Conservation (phyloP, 2,888 invertebrate genomes). For the Stenodera caucasica region DNA sequence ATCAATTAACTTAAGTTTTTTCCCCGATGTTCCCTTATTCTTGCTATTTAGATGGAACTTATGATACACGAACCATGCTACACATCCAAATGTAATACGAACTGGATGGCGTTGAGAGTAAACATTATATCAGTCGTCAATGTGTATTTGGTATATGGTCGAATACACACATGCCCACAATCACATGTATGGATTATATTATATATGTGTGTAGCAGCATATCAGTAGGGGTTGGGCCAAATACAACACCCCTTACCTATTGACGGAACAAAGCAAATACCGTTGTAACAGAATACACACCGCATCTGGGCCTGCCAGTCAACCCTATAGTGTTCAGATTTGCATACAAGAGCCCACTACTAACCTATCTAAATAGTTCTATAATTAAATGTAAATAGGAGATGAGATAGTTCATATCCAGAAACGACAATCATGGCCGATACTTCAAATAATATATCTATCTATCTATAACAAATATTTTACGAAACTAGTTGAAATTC, state of each 20-base stretch:
- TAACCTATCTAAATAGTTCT: slow-evolving; percentile 34
- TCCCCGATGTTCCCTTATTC: no score
- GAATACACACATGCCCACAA: neutral
- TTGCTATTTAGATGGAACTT: neutral
- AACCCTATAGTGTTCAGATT: slow-evolving; percentile 25
- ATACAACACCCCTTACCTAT: slow-evolving; percentile 21
- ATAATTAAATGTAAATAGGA: slow-evolving; percentile 37
- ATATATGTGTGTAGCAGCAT: slow-evolving; percentile 8
- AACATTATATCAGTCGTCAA: slow-evolving; percentile 23
- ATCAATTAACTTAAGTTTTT: neutral
- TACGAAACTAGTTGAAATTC: no score
- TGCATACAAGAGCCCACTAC: slow-evolving; percentile 31
- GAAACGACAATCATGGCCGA: neutral
- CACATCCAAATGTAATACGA: slow-evolving; percentile 21
- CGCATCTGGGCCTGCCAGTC: slow-evolving; percentile 31
- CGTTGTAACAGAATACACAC: slow-evolving; percentile 31
- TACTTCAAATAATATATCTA: neutral
- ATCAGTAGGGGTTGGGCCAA: slow-evolving; percentile 8
- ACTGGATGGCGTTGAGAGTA: slow-evolving; percentile 28
- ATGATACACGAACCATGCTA: neutral
- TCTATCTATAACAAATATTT: no score
- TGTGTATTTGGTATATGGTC: slow-evolving; percentile 21
- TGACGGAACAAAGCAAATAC: slow-evolving; percentile 33
- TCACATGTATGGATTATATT: neutral
- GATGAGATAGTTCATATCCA: slow-evolving; percentile 19